phyloP scores from a whole-genome alignment of 1,140 invertebrate species.

The Leptinotarsa lineolata region DNA sequence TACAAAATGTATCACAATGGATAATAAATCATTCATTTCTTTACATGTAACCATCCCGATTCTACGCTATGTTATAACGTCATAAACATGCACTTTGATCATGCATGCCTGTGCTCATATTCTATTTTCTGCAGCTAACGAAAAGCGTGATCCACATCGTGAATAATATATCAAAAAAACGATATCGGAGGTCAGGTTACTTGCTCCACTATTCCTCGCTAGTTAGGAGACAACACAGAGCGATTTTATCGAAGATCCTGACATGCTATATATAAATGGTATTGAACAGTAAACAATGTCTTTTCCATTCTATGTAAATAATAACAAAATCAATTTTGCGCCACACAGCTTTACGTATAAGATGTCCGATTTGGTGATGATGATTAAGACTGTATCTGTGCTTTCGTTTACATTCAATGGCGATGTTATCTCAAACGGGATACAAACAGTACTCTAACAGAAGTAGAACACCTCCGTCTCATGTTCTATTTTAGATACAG shows the following conservation, averaged over 20 bases:
- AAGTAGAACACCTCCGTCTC: background rate
- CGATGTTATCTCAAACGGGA: background rate
- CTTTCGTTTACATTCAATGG: background rate
- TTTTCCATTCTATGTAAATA: slow-evolving; percentile 5
- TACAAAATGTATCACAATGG: no score
- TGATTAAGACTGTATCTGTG: background rate
- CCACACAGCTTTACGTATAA: background rate
- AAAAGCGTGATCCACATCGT: slow-evolving; percentile 5
- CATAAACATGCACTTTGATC: background rate
- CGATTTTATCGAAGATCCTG: slow-evolving; percentile 5
- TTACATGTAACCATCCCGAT: background rate
- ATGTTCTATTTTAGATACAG: no score
- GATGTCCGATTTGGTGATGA: background rate
- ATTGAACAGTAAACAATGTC: background rate
- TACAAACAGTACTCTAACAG: background rate
- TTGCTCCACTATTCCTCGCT: background rate
- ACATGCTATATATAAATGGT: slow-evolving; percentile 6
- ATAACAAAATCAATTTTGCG: slow-evolving; percentile 2
- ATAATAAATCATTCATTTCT: no score
- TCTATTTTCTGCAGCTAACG: slow-evolving; percentile 1
- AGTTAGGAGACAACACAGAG: slow-evolving; percentile 3
- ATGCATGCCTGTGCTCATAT: background rate
- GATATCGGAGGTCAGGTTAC: slow-evolving; percentile 1
- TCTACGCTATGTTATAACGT: background rate
- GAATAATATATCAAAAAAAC: slow-evolving; percentile 5